Evolutionary conservation across 2,113 vertebrate genomes (phyloP).

Genomic region (Montifringilla adamsi): DNA sequence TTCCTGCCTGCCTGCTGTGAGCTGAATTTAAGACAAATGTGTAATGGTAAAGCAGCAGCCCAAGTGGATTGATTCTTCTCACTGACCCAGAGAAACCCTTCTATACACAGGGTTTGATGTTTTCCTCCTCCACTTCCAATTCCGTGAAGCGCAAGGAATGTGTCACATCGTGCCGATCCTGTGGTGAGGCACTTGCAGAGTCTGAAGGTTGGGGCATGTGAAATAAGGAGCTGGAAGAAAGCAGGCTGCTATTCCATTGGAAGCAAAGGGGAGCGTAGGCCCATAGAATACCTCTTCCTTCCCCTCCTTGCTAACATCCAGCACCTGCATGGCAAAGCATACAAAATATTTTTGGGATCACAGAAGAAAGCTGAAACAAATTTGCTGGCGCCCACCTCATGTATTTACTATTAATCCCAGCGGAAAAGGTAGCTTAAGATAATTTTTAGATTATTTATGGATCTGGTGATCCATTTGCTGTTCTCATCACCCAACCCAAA

Average conservation of each 20-base stretch:
- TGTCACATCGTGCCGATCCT: slow-evolving; percentile 84
- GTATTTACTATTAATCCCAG: not conserved
- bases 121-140: not conserved
- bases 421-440: not conserved
- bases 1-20: not conserved
- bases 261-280: slow-evolving; percentile 92
- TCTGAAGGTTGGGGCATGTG: slow-evolving; percentile 93
- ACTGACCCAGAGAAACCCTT: not conserved
- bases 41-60: slow-evolving; percentile 54
- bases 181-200: slow-evolving; percentile 94
- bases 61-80: not conserved
- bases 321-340: slow-evolving; percentile 75
- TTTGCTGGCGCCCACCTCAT: not conserved
- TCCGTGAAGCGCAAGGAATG: not conserved
- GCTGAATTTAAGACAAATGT: slow-evolving; percentile 45
- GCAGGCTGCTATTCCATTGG: slow-evolving; percentile 92
- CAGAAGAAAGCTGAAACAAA: not conserved
- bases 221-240: slow-evolving; percentile 94
- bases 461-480: not conserved
- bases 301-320: slow-evolving; percentile 91
- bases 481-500: not conserved
- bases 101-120: not conserved
- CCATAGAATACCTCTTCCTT: slow-evolving; percentile 97
- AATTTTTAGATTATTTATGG: not conserved
- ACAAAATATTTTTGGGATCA: not conserved